Percentiles rank a stretch among this genome's conserved stretches.
Evolutionary conservation across 2,888 invertebrate genomes (phyloP).

Genomic region (Volucella bombylans): DNA sequence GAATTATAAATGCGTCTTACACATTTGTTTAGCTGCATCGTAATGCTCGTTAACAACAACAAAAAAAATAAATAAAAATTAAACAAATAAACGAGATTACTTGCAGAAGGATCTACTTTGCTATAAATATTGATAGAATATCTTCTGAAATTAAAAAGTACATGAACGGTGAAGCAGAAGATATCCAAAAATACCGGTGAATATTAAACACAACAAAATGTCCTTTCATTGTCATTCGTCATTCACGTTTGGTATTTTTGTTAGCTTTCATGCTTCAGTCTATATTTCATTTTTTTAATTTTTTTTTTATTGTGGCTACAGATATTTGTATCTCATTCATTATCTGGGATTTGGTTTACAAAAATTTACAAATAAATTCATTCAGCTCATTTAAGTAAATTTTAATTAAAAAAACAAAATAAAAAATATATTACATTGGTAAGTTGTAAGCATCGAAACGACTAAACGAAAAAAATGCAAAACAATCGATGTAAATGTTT

Average conservation of each 20-base stretch:
- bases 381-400: slow-evolving; percentile 15
- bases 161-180: too few relatives aligned
- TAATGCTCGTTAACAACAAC: too few relatives aligned
- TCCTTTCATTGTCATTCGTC: neutral
- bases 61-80: too few relatives aligned
- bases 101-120: too few relatives aligned
- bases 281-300: neutral
- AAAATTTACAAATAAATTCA: slow-evolving; percentile 12
- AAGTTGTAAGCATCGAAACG: slow-evolving; percentile 27
- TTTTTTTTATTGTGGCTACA: slow-evolving; percentile 1
- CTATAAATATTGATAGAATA: too few relatives aligned
- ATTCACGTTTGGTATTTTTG: slow-evolving; percentile 8
- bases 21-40: too few relatives aligned
- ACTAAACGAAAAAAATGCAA: slow-evolving; percentile 54
- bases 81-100: too few relatives aligned
- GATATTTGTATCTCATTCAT: neutral
- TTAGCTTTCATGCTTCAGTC: slow-evolving; percentile 10
- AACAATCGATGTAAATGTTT: slow-evolving; percentile 41
- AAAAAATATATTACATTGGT: slow-evolving; percentile 39
- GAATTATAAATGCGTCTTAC: too few relatives aligned
- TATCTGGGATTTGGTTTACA: slow-evolving; percentile 43
- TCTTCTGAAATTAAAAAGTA: too few relatives aligned
- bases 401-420: slow-evolving; percentile 11
- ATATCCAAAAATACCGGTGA: too few relatives aligned
- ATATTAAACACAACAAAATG: neutral